These are phyloP conservation scores for Stictocephala bisonia DNA, from an alignment of 2,888 invertebrate genomes.

Conservation along the genomic window DNA sequence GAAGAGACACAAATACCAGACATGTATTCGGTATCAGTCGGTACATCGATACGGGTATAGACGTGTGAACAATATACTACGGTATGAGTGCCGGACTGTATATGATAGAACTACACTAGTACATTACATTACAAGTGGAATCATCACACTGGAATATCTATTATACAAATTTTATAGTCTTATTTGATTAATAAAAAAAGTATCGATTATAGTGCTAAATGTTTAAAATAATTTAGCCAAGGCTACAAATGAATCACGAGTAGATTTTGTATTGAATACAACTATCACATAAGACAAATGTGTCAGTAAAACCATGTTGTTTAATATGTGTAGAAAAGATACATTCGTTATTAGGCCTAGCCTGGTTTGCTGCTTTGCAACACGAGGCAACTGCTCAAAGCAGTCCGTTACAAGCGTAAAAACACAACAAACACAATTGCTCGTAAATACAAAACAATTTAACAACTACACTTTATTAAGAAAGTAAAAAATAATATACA, in stretches of 20 bases:
- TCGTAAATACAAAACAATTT: conserved; percentile 47
- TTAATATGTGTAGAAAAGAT: conserved; percentile 58
- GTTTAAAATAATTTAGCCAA: conserved; percentile 59
- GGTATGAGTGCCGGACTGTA: conserved; percentile 31
- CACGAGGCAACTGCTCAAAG: conserved; percentile 47
- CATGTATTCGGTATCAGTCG: conserved; percentile 28
- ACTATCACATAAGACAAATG: conserved; percentile 59
- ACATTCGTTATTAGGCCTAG: conserved; percentile 51
- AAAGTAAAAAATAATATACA: conserved; percentile 48
- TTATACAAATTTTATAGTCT: conserved; percentile 47
- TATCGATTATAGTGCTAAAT: conserved; percentile 59
- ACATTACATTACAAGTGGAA: conserved; percentile 52
- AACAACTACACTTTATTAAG: conserved; percentile 49
- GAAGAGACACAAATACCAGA: conserved; percentile 44
- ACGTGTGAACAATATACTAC: conserved; percentile 32
- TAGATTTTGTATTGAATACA: conserved; percentile 61
- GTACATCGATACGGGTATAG: conserved; percentile 35
- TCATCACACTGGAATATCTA: conserved; percentile 60
- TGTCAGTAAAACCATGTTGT: conserved; percentile 57
- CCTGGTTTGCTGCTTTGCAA: conserved; percentile 43
- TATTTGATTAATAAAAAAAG: conserved; percentile 58
- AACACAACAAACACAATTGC: conserved; percentile 50
- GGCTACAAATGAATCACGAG: conserved; percentile 61
- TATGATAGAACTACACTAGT: conserved; percentile 44
- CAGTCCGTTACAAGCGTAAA: conserved; percentile 48